Base-by-base conservation (phyloP, 2,888 invertebrate genomes). In the Sesia apiformis region DNA sequence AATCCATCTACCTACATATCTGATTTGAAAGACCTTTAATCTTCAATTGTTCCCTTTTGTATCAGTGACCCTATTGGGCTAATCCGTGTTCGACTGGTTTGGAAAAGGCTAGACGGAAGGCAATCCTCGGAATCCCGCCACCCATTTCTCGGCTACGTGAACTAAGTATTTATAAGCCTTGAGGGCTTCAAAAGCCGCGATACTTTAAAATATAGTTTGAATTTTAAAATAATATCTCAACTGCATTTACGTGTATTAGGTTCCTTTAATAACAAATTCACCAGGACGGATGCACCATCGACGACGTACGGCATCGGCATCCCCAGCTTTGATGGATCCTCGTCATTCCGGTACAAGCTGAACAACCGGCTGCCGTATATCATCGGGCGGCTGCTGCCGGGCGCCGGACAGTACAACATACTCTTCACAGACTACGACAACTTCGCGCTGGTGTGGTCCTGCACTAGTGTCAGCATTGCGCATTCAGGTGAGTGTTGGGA, bases 391-490 rank as follows among this genome's bases (percentile, higher is more conserved):
- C 82, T 94, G 66, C 76, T 94, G 65, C 94, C 94, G 5, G 94
- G 94, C 51, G 92, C 93, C 5, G 94, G 94, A 0, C 91, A 91
- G 60, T 95, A 95, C 82, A 91, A 92, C 78, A 87, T 95, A 51
- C 87, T 95, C 39, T 92, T 92, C 69, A 94, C 94, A 0, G 94
- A 95, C 78, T 95, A 94, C 76, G 90, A 91, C 0, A 91, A 91
- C 68, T 94, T 92, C 78, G 94, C 94, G 43, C 90, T 95, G 58
- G 70, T 95, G 52, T 95, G 94, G 93, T 94, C 94, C 3, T 95
- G 95, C 67, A 91, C 92, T 38, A 93, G 92, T 75, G 86, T 93
- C 60, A 92, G 91, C 53, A 65, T 93, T 52, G 88, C 92, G 55
- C 91, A 93, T 70, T 85, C 92, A 72, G 93, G 93, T 93, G 70